Evolutionary conservation across 1,140 invertebrate genomes (phyloP).

Genomic region (Lepidurus couesii): DNA sequence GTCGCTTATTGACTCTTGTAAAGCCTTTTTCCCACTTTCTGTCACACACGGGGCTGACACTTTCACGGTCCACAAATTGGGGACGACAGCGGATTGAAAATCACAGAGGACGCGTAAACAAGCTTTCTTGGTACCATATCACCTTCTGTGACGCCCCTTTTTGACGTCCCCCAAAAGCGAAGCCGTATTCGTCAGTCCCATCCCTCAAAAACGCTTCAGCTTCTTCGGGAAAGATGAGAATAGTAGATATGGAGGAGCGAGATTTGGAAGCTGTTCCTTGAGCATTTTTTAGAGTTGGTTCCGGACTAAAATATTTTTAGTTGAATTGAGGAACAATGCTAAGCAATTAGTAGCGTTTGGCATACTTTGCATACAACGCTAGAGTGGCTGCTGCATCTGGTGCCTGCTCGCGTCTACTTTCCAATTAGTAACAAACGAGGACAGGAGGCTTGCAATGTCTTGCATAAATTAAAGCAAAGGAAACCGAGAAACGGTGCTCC

Average conservation of each 20-base stretch:
- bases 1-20: conserved; percentile 22
- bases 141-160: not conserved
- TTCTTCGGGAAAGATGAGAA: conserved; percentile 2
- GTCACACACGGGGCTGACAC: conserved; percentile 1
- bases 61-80: conserved; percentile 12
- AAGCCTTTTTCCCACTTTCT: not conserved
- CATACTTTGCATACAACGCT: conserved; percentile 19
- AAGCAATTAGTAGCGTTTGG: conserved; percentile 19
- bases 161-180: too few relatives aligned
- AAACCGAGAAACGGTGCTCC: not conserved
- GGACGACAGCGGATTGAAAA: conserved; percentile 16
- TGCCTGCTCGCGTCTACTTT: not conserved
- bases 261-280: not conserved
- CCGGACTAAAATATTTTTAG: not conserved
- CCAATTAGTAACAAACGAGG: conserved; percentile 8
- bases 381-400: not conserved
- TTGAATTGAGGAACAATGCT: conserved; percentile 5
- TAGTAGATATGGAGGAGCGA: not conserved
- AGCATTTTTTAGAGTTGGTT: not conserved
- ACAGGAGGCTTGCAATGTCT: not conserved
- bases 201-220: not conserved
- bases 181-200: too few relatives aligned
- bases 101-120: not conserved
- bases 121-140: not conserved
- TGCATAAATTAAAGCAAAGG: conserved; percentile 5